Evolutionary conservation across 2,888 invertebrate species (phyloP).

Genomic region (Sminthurides aquaticus): DNA sequence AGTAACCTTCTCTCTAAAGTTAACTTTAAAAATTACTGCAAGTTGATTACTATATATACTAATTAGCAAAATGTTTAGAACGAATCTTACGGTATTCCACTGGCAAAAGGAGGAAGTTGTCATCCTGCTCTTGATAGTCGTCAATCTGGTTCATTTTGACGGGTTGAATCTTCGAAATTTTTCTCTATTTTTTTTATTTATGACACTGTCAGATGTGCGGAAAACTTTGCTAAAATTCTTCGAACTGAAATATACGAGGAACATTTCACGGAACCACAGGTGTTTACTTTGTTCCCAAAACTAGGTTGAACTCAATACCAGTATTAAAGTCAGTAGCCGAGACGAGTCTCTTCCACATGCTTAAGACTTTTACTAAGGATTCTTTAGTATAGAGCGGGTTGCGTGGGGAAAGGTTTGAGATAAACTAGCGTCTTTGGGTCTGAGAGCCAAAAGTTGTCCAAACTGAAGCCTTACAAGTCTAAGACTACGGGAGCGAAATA

Average conservation of each 20-base stretch:
- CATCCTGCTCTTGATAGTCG: constrained; percentile 7
- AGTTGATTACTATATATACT: background rate
- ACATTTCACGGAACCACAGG: background rate
- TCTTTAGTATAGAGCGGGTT: background rate
- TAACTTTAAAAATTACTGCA: background rate
- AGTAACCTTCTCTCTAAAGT: constrained; percentile 5
- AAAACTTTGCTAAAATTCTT: too few relatives aligned
- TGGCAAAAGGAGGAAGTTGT: constrained; percentile 11
- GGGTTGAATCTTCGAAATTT: too few relatives aligned
- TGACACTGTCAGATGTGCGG: too few relatives aligned
- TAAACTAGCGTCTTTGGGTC: background rate
- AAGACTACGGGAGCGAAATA: too few relatives aligned
- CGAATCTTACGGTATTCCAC: constrained; percentile 14
- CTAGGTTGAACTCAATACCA: background rate
- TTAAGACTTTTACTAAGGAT: background rate
- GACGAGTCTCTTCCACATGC: too few relatives aligned
- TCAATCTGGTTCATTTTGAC: background rate
- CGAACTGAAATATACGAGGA: too few relatives aligned
- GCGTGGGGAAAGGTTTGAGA: background rate
- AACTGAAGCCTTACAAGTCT: background rate
- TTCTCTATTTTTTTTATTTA: too few relatives aligned
- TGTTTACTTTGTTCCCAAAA: background rate
- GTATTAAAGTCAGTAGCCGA: too few relatives aligned
- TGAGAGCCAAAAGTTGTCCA: background rate
- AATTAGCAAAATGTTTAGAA: background rate